Conservation (phyloP, 37 sponge, comb jelly and placozoan genomes). For the Ianthella basta region DNA sequence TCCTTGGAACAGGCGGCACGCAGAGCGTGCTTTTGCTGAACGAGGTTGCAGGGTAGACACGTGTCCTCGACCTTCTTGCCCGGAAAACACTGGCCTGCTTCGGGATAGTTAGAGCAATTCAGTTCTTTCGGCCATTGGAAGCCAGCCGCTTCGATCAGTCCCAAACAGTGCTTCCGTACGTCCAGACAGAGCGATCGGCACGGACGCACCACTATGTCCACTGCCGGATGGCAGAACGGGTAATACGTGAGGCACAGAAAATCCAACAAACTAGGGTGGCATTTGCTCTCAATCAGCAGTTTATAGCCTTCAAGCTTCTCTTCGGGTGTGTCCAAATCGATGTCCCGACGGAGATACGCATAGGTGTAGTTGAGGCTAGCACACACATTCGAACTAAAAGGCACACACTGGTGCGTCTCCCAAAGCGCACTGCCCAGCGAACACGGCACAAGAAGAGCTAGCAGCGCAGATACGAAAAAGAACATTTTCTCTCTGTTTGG, state of each 20-base stretch:
- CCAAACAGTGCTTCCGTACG: background rate
- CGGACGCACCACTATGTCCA: background rate
- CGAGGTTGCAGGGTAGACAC: too few species aligned
- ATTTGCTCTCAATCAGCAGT: background rate
- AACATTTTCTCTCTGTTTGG: too few species aligned
- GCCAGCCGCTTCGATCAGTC: constrained; percentile 3
- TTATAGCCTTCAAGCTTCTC: background rate
- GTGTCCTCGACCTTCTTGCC: too few species aligned
- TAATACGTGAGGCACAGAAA: constrained; percentile 9
- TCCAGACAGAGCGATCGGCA: constrained; percentile 13
- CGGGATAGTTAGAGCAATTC: background rate
- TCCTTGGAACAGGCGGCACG: background rate
- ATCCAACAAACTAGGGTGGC: background rate
- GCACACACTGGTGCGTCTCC: background rate
- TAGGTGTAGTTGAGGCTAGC: background rate
- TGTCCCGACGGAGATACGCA: background rate
- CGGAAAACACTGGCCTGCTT: too few species aligned
- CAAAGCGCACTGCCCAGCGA: too few species aligned
- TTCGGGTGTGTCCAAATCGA: background rate
- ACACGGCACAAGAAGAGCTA: too few species aligned
- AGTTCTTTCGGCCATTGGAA: background rate
- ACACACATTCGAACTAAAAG: background rate
- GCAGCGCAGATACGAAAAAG: too few species aligned
- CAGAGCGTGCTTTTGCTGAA: background rate
- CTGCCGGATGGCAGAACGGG: background rate